A percentile compares a stretch with the other conserved stretches of the same genome.
phyloP scores from a whole-genome alignment of 2,888 invertebrate genomes.

The Archips crataeganus region DNA sequence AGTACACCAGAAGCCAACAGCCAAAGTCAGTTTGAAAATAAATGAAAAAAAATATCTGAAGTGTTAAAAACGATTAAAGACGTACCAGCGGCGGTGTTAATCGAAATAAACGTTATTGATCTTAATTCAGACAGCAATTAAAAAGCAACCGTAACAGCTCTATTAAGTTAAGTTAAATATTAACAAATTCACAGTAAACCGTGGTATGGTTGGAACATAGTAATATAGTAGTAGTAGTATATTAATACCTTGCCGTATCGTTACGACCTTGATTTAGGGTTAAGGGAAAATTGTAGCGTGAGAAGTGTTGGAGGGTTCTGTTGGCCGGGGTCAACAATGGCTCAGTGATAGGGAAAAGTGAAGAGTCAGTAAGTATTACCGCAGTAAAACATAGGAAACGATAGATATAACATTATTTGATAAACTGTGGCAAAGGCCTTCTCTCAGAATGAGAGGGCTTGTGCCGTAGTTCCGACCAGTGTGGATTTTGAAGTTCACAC shows the following conservation, averaged over 20 bases:
- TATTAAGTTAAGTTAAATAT: conserved; percentile 20
- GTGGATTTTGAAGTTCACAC: too few relatives aligned
- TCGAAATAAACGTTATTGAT: conserved; percentile 6
- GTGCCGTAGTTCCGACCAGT: too few relatives aligned
- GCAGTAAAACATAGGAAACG: too few relatives aligned
- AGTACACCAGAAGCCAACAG: too few relatives aligned
- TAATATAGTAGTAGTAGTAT: conserved; percentile 16
- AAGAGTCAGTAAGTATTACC: too few relatives aligned
- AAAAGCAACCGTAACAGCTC: conserved; percentile 18
- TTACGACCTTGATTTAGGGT: conserved; percentile 25
- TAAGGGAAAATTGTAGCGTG: neutral
- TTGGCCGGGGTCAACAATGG: neutral
- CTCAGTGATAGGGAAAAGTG: too few relatives aligned
- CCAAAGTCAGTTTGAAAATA: too few relatives aligned
- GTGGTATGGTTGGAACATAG: neutral
- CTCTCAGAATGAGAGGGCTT: too few relatives aligned
- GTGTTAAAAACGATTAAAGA: neutral
- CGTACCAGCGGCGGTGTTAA: neutral
- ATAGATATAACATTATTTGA: too few relatives aligned
- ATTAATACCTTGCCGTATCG: conserved; percentile 20
- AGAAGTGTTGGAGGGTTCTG: neutral
- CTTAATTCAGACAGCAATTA: conserved; percentile 30
- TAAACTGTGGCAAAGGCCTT: too few relatives aligned
- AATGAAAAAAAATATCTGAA: neutral
- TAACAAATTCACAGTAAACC: conserved; percentile 16